Percentiles rank a stretch among this genome's conserved stretches.
These are phyloP conservation scores for Drosophila guanche DNA, from an alignment of 1,140 invertebrate genomes.

Conservation along the genomic window DNA sequence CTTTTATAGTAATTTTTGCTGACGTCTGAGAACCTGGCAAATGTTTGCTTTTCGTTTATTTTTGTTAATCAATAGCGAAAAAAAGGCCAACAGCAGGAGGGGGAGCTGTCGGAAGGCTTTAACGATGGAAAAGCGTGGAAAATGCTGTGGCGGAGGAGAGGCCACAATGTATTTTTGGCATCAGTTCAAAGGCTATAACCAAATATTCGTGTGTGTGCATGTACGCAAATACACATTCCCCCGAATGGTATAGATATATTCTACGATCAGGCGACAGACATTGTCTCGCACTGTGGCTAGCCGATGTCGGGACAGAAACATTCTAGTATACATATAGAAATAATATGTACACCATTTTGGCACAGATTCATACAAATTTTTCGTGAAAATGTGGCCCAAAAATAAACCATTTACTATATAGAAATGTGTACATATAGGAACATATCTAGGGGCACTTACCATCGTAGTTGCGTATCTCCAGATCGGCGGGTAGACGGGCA, in stretches of 20 bases:
- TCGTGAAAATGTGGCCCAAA: conserved; percentile 25
- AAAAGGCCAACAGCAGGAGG: background rate
- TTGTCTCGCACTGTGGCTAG: conserved; percentile 78
- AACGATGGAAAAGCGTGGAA: conserved; percentile 21
- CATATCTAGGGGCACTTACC: conserved; percentile 85
- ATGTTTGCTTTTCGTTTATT: conserved; percentile 39
- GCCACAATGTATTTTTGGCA: conserved; percentile 72
- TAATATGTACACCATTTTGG: conserved; percentile 47
- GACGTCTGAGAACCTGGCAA: conserved; percentile 61
- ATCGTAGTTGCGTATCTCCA: conserved; percentile 91
- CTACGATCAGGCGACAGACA: conserved; percentile 56
- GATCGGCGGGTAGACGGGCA: conserved; percentile 85
- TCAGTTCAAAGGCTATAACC: conserved; percentile 41
- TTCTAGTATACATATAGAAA: conserved; percentile 7
- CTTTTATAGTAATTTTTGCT: conserved; percentile 37
- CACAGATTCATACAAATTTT: conserved; percentile 27
- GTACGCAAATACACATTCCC: too few relatives aligned
- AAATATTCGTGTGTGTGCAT: conserved; percentile 12
- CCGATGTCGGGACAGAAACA: conserved; percentile 68
- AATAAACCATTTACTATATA: conserved; percentile 19
- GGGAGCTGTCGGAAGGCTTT: background rate
- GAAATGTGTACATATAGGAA: background rate
- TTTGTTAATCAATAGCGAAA: conserved; percentile 60
- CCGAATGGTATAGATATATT: conserved; percentile 15
- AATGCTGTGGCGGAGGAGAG: conserved; percentile 58